These are phyloP conservation scores for Amphiprion percula DNA, from an alignment of 2,113 vertebrate genomes.

Conservation along the genomic window DNA sequence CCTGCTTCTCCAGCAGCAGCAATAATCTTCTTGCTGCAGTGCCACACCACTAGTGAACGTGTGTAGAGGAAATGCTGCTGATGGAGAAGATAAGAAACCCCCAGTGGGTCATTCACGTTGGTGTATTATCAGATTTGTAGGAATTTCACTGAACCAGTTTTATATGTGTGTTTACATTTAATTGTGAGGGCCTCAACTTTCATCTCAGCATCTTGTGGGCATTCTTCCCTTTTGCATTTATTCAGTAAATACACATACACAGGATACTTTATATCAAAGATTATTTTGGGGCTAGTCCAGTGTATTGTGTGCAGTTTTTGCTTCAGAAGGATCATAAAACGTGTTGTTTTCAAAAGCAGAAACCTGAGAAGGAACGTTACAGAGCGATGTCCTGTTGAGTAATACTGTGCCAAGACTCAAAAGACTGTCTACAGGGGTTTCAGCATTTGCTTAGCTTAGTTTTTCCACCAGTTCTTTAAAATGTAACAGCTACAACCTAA, in stretches of 20 bases:
- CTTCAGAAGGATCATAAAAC: background rate
- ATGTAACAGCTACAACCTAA: background rate
- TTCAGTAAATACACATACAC: background rate
- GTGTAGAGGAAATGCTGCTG: conserved; percentile 28
- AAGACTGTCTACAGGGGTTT: background rate
- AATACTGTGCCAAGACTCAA: conserved; percentile 10
- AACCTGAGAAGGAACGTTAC: conserved; percentile 29
- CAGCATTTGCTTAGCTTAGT: background rate
- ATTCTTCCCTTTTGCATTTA: background rate
- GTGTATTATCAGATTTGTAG: conserved; percentile 16
- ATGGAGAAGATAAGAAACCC: conserved; percentile 15
- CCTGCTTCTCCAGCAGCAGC: background rate
- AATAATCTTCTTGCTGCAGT: background rate
- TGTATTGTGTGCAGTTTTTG: background rate
- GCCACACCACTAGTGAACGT: background rate
- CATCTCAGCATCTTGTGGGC: background rate
- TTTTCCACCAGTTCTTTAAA: background rate
- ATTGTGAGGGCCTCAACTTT: background rate
- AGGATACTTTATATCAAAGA: background rate
- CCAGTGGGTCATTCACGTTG: background rate
- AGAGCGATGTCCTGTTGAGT: conserved; percentile 36
- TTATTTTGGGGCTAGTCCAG: background rate
- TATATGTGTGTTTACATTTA: background rate
- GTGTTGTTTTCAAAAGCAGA: conserved; percentile 19
- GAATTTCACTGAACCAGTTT: conserved; percentile 22